Percentiles rank a stretch among this genome's conserved stretches.
Evolutionary conservation across 2,113 vertebrate species (phyloP).

Genomic region (Nycticebus coucang): DNA sequence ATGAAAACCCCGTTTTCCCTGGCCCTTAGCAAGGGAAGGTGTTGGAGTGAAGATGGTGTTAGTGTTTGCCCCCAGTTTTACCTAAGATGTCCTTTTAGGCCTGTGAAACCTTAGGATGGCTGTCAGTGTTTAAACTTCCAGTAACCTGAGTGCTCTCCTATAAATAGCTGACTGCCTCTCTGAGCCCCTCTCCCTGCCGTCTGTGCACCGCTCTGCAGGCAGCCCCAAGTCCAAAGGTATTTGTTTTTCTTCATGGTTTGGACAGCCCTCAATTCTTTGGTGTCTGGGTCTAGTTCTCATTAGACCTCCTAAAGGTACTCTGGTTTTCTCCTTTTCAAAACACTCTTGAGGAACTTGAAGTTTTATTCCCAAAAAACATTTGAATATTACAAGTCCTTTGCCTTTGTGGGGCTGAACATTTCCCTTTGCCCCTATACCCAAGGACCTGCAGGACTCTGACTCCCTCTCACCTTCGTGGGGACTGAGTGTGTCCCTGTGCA

Average conservation of each 20-base stretch:
- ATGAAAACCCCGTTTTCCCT: background rate
- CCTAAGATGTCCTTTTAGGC: background rate
- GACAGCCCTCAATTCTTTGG: background rate
- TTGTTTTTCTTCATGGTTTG: background rate
- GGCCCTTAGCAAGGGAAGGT: background rate
- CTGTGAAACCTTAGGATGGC: background rate
- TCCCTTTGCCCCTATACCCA: background rate
- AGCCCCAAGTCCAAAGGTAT: background rate
- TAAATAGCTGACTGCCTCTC: background rate
- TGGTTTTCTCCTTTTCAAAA: background rate
- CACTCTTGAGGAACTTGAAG: slow-evolving; percentile 4
- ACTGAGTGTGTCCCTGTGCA: background rate
- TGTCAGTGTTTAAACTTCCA: background rate
- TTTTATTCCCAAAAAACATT: background rate
- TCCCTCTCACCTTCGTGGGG: background rate
- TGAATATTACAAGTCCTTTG: background rate
- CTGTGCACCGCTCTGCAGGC: background rate
- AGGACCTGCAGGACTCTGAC: background rate
- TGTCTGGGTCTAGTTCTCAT: background rate
- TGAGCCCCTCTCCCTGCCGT: too few species aligned
- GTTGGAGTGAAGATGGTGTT: background rate
- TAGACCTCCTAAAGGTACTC: background rate
- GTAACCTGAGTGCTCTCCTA: background rate
- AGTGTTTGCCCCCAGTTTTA: background rate
- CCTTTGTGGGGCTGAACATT: background rate